Percentiles rank a stretch among this genome's conserved stretches.
Conservation (phyloP, 2,113 vertebrate species). For the Lucifuga dentata region DNA sequence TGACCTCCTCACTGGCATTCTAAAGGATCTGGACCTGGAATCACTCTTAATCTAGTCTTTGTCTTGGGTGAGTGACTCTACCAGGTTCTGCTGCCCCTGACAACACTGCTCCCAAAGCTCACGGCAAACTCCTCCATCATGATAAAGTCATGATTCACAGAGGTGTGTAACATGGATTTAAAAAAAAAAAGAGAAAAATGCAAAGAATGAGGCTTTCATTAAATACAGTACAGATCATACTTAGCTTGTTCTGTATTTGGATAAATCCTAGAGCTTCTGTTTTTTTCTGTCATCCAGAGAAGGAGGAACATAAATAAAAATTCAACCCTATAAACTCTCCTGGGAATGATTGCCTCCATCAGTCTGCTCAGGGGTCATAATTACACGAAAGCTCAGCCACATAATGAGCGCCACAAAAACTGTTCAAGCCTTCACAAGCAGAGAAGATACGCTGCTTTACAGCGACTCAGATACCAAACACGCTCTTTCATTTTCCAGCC, state of each 20-base stretch:
- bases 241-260: slow-evolving; percentile 20
- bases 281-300: slow-evolving; percentile 35
- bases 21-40: too few relatives aligned
- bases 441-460: slow-evolving; percentile 58
- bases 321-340: slow-evolving; percentile 23
- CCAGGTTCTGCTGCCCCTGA: too few relatives aligned
- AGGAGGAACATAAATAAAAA: background rate
- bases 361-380: slow-evolving; percentile 51
- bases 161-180: too few relatives aligned
- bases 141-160: too few relatives aligned
- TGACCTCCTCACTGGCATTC: too few relatives aligned
- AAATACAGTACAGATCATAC: slow-evolving; percentile 6
- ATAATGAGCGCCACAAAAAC: slow-evolving; percentile 58
- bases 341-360: slow-evolving; percentile 5
- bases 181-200: too few relatives aligned
- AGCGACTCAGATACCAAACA: slow-evolving; percentile 31
- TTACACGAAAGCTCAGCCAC: slow-evolving; percentile 53
- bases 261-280: background rate
- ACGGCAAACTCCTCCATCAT: too few relatives aligned
- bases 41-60: too few relatives aligned
- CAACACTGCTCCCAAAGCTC: too few relatives aligned
- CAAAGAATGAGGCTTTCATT: too few relatives aligned
- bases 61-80: too few relatives aligned
- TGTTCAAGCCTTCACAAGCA: slow-evolving; percentile 40
- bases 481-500: slow-evolving; percentile 30